Evolutionary conservation across 35 echinoderm and acorn worm genomes (phyloP).

Genomic region (Chiridota heheva): DNA sequence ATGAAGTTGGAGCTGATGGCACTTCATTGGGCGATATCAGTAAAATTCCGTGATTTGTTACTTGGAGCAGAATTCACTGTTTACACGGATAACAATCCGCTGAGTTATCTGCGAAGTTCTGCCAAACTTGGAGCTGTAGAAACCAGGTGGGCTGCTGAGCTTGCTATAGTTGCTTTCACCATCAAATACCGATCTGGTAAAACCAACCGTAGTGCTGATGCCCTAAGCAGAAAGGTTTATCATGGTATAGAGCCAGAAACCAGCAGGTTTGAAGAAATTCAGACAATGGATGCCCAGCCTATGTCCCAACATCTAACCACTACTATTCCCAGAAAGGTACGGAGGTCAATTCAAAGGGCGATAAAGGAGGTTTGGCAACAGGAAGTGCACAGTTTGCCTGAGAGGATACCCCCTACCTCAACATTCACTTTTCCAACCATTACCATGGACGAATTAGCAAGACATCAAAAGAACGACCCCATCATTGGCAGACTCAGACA

Average conservation of each 20-base stretch:
- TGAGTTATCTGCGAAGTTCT: conserved; percentile 65
- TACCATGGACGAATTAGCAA: neutral
- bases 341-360: neutral
- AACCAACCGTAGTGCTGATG: conserved; percentile 64
- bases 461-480: neutral
- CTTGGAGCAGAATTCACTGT: conserved; percentile 71
- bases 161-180: conserved; percentile 62
- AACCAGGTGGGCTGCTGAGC: conserved; percentile 66
- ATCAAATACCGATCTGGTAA: conserved; percentile 61
- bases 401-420: neutral
- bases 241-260: conserved; percentile 12
- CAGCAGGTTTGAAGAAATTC: conserved; percentile 37
- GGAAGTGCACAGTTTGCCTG: too few relatives aligned
- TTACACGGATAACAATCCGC: conserved; percentile 74
- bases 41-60: conserved; percentile 72
- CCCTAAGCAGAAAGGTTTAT: conserved; percentile 49
- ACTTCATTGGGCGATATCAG: conserved; percentile 59
- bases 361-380: neutral
- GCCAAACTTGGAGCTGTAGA: conserved; percentile 65
- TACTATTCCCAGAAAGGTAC: neutral
- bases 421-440: conserved; percentile 7
- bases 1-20: conserved; percentile 83
- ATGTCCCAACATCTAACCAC: neutral
- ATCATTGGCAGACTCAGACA: neutral
- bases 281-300: neutral